Conservation (phyloP, 2,797 vertebrate species). For the Tachyglossus aculeatus region DNA sequence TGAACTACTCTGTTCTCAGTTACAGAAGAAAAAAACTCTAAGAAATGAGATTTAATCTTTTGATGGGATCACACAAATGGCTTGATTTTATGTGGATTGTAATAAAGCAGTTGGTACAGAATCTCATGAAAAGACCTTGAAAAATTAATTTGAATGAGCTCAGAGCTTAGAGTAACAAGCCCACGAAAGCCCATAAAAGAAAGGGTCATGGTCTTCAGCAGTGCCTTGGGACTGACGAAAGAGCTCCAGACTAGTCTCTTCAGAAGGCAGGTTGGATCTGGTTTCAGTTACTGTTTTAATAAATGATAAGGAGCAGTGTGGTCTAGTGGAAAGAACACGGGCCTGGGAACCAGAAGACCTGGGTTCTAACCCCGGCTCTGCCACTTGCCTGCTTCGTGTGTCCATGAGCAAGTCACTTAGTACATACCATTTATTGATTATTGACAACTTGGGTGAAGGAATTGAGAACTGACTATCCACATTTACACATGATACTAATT, state of each 20-base stretch:
- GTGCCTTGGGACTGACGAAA: slow-evolving; percentile 4
- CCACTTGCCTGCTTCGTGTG: too few relatives aligned
- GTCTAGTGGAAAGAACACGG: background rate
- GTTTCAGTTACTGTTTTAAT: slow-evolving; percentile 1
- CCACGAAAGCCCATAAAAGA: slow-evolving; percentile 7
- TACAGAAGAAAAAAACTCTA: background rate
- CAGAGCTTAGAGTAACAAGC: slow-evolving; percentile 20
- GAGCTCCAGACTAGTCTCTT: background rate
- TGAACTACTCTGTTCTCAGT: background rate
- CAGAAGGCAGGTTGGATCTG: background rate
- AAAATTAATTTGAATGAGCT: slow-evolving; percentile 31
- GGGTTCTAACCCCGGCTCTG: too few relatives aligned
- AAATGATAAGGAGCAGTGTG: background rate
- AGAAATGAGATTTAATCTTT: slow-evolving; percentile 1
- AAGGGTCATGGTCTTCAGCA: slow-evolving; percentile 18
- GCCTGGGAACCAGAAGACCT: too few relatives aligned
- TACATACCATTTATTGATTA: too few relatives aligned
- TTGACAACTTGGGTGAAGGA: too few relatives aligned
- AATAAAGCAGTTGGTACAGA: slow-evolving; percentile 12
- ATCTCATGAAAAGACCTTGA: slow-evolving; percentile 1
- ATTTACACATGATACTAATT: too few relatives aligned
- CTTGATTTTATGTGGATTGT: slow-evolving; percentile 30
- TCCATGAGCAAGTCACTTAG: too few relatives aligned
- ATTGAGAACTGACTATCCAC: too few relatives aligned
- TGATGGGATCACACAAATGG: background rate